Evolutionary conservation across 2,888 invertebrate species (phyloP).

Genomic region (Geophilus truncorum): DNA sequence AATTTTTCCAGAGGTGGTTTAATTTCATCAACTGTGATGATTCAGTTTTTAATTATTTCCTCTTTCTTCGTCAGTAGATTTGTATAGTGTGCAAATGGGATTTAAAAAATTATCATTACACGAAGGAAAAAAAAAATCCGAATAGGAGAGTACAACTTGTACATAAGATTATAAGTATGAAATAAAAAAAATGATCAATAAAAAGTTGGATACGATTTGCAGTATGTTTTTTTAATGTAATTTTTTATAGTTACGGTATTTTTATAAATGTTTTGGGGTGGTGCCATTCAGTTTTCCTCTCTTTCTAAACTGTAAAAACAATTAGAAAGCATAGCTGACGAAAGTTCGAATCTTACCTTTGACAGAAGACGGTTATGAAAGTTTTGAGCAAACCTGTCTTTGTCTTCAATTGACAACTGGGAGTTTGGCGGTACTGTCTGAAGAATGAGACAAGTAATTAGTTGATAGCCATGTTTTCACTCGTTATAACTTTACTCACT

Average conservation of each 20-base stretch:
- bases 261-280: not conserved
- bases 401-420: not conserved
- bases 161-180: slow-evolving; percentile 9
- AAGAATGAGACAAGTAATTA: not conserved
- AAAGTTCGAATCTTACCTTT: not conserved
- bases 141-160: not conserved
- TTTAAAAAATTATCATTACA: not conserved
- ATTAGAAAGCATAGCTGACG: not conserved
- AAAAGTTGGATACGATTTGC: not conserved
- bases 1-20: not conserved
- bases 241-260: not conserved
- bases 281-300: not conserved
- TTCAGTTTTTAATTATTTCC: not conserved
- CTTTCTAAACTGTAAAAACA: not conserved
- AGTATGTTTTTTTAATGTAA: not conserved
- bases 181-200: not conserved
- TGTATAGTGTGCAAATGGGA: slow-evolving; percentile 4
- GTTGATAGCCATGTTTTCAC: too few species aligned
- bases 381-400: not conserved
- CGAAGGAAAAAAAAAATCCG: not conserved
- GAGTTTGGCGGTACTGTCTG: not conserved
- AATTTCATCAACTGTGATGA: not conserved
- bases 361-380: not conserved
- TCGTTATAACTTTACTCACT: too few species aligned
- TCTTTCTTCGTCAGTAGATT: slow-evolving; percentile 1